Evolutionary conservation across 2,888 invertebrate species (phyloP).

Genomic region (Tipula vernalis): DNA sequence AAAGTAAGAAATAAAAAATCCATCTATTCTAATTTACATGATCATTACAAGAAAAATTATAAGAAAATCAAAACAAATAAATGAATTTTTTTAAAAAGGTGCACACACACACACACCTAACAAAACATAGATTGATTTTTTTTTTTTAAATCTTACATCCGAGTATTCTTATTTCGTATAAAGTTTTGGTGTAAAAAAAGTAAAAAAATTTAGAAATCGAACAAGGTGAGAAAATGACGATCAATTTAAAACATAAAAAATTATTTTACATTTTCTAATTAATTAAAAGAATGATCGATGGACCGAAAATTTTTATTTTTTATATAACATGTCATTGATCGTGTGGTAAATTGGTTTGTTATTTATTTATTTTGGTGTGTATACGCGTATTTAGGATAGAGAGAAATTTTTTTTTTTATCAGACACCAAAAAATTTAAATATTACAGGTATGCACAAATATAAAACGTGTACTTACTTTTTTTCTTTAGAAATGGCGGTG

Average conservation of each 20-base stretch:
- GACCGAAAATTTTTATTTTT: neutral
- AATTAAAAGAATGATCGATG: slow-evolving; percentile 10
- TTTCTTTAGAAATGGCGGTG: slow-evolving; percentile 60
- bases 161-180: neutral
- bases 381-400: neutral
- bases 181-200: neutral
- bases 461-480: slow-evolving; percentile 51
- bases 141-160: neutral
- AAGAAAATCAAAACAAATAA: neutral
- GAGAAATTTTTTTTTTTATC: neutral
- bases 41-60: neutral
- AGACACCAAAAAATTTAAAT: neutral
- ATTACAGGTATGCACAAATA: neutral
- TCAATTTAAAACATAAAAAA: neutral
- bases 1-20: neutral
- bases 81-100: neutral
- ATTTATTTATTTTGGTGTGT: neutral
- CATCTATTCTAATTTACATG: neutral
- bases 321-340: slow-evolving; percentile 8
- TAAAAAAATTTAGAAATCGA: slow-evolving; percentile 7
- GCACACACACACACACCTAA: neutral
- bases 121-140: neutral
- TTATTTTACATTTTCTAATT: slow-evolving; percentile 7
- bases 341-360: neutral
- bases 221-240: slow-evolving; percentile 10